phyloP scores from a whole-genome alignment of 2,113 vertebrate species.

The Stegostoma tigrinum region DNA sequence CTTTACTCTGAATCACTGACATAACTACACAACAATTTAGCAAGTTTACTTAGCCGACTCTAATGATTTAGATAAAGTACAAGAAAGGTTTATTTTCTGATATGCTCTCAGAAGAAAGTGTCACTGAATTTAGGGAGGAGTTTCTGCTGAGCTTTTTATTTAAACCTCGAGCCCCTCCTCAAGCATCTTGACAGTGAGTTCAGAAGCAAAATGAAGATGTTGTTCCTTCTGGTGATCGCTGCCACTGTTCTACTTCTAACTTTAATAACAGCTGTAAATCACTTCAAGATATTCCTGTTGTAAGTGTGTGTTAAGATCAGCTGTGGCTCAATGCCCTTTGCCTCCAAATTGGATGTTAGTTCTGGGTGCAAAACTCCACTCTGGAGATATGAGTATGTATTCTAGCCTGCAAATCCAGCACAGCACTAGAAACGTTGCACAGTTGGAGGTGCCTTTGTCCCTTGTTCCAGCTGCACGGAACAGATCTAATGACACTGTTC shows the following conservation, averaged over 20 bases:
- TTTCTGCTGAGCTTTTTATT: not conserved
- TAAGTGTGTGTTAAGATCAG: too few relatives aligned
- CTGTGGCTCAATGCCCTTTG: not conserved
- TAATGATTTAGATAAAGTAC: not conserved
- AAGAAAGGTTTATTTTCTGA: not conserved
- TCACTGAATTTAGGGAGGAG: not conserved
- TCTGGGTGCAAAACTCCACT: not conserved
- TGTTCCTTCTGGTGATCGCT: not conserved
- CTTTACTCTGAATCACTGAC: too few relatives aligned
- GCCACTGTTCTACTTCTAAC: not conserved
- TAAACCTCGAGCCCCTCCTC: not conserved
- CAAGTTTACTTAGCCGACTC: too few relatives aligned
- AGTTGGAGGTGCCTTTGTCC: not conserved
- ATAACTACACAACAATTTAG: too few relatives aligned
- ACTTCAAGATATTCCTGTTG: not conserved
- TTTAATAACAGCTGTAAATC: not conserved
- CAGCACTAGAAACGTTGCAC: not conserved
- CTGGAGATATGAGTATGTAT: not conserved
- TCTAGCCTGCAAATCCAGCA: not conserved
- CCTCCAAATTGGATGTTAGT: not conserved
- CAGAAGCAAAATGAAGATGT: not conserved
- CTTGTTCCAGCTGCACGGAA: not conserved
- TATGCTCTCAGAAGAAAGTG: too few relatives aligned
- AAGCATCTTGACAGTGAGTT: not conserved
- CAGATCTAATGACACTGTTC: not conserved